Evolutionary conservation across 2,888 invertebrate species (phyloP).

Genomic region (Phengaris alcon): DNA sequence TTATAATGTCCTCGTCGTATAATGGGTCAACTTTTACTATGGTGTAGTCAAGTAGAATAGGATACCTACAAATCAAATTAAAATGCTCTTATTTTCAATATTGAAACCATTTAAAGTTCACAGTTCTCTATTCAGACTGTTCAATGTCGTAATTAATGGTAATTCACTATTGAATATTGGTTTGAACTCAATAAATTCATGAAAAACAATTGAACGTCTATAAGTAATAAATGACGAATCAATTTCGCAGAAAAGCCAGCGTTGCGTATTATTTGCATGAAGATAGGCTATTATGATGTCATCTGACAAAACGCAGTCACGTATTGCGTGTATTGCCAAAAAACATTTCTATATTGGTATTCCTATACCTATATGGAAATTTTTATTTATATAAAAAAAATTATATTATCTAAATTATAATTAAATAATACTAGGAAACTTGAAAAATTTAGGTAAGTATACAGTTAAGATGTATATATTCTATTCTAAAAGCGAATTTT

Average conservation of each 20-base stretch:
- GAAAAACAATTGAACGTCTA: slow-evolving; percentile 12
- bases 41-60: background rate
- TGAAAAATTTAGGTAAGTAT: too few relatives aligned
- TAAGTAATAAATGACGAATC: slow-evolving; percentile 1
- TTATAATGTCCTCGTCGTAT: too few relatives aligned
- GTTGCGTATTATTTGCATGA: slow-evolving; percentile 30
- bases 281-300: slow-evolving; percentile 34
- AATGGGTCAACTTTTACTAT: background rate
- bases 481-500: too few relatives aligned
- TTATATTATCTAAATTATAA: too few relatives aligned
- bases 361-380: too few relatives aligned
- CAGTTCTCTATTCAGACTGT: background rate
- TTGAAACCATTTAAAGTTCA: background rate
- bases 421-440: too few relatives aligned
- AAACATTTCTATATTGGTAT: too few relatives aligned
- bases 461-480: too few relatives aligned
- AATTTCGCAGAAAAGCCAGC: slow-evolving; percentile 29
- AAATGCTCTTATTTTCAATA: background rate
- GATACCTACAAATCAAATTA: background rate
- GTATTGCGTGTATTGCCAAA: slow-evolving; percentile 32
- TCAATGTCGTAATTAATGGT: slow-evolving; percentile 6
- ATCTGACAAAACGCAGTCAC: slow-evolving; percentile 19
- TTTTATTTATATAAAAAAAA: too few relatives aligned
- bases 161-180: slow-evolving; percentile 4
- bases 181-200: slow-evolving; percentile 3